A percentile compares a stretch with the other conserved stretches of the same genome.
Evolutionary conservation across 2,888 invertebrate genomes (phyloP).

Genomic region (Epirrita christyi): DNA sequence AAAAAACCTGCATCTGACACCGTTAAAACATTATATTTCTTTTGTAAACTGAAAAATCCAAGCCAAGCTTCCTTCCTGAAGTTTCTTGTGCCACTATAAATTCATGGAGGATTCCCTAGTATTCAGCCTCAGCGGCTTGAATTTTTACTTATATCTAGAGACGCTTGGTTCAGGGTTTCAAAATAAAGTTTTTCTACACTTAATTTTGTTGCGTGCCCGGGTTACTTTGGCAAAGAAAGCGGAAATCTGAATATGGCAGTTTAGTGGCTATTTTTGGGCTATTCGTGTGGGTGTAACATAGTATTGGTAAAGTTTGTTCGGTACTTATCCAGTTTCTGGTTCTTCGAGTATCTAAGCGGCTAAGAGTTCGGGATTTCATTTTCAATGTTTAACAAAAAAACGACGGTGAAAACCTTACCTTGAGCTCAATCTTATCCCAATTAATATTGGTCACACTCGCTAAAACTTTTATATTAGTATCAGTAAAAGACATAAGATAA

Average conservation of each 20-base stretch:
- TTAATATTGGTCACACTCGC: too few relatives aligned
- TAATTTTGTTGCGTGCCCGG: conserved; percentile 46
- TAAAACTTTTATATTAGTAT: too few relatives aligned
- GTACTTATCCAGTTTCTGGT: too few relatives aligned
- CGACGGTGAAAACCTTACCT: too few relatives aligned
- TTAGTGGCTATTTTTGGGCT: conserved; percentile 12
- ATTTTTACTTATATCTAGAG: conserved; percentile 49
- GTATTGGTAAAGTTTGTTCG: too few relatives aligned
- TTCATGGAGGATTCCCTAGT: conserved; percentile 50
- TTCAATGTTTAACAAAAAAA: too few relatives aligned
- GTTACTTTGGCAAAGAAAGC: conserved; percentile 39
- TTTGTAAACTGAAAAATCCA: conserved; percentile 49
- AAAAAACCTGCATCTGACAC: conserved; percentile 44
- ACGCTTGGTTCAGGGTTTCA: conserved; percentile 41
- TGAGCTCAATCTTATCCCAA: too few relatives aligned
- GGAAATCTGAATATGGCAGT: conserved; percentile 26
- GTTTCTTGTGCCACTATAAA: conserved; percentile 59
- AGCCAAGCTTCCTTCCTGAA: conserved; percentile 53
- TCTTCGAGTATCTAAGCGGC: too few relatives aligned
- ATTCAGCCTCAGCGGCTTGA: conserved; percentile 44
- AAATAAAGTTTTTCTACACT: conserved; percentile 54
- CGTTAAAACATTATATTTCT: conserved; percentile 48
- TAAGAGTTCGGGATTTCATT: too few relatives aligned
- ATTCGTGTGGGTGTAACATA: conserved; percentile 5
- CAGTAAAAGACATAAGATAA: too few relatives aligned